These are phyloP conservation scores for Plectropomus leopardus DNA, from an alignment of 2,113 vertebrate species.

Conservation along the genomic window DNA sequence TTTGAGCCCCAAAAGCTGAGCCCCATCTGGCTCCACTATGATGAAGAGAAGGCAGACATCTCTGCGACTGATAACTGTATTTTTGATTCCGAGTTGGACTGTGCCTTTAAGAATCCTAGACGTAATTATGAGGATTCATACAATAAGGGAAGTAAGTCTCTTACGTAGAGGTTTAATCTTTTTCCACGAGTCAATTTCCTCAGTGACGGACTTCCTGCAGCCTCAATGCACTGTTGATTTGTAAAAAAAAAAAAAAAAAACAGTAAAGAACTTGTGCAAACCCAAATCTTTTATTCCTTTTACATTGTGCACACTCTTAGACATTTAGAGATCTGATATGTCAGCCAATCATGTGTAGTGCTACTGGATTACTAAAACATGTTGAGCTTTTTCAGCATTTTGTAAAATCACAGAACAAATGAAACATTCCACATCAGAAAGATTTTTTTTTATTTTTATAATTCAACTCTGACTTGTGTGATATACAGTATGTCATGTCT, in stretches of 20 bases:
- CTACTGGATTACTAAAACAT: background rate
- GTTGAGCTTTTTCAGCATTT: constrained; percentile 3
- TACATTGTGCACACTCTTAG: constrained; percentile 9
- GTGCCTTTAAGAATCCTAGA: background rate
- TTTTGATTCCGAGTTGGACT: no score
- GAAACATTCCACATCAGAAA: background rate
- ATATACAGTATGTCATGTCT: constrained; percentile 4
- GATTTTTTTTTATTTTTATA: constrained; percentile 10
- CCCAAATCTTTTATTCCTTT: background rate
- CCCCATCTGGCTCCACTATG: no score
- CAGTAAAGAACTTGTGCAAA: constrained; percentile 1
- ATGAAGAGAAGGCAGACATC: no score
- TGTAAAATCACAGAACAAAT: background rate
- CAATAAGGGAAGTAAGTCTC: background rate
- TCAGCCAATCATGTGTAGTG: background rate
- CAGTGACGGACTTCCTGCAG: background rate
- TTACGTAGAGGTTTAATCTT: background rate
- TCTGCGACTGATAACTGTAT: no score
- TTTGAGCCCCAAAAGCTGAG: no score
- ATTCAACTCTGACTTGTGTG: constrained; percentile 13
- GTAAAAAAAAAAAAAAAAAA: background rate
- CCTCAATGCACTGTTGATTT: background rate
- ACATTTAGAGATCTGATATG: background rate
- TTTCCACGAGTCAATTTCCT: constrained; percentile 1
- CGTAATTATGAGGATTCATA: constrained; percentile 6